These are phyloP conservation scores for Strix occidentalis DNA, from an alignment of 2,797 vertebrate genomes.

Conservation along the genomic window DNA sequence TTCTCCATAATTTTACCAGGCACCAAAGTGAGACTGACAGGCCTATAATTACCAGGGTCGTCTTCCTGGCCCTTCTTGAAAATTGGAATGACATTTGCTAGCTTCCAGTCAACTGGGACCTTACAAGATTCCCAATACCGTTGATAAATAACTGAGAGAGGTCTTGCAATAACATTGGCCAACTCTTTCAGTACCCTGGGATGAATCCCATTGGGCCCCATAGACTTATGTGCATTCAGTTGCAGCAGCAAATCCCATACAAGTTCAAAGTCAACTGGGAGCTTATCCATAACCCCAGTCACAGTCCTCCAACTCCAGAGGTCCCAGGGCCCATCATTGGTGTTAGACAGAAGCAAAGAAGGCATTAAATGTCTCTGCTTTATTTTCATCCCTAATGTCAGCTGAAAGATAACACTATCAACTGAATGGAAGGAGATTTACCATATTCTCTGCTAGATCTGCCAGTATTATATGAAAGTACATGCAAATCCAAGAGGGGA, in stretches of 20 bases:
- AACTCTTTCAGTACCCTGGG: background rate
- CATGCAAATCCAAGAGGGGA: too few species aligned
- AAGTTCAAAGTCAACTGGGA: background rate
- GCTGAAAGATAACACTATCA: too few species aligned
- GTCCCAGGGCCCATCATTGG: fast-evolving
- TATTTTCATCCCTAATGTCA: too few species aligned
- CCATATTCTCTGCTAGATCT: too few species aligned
- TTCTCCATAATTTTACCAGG: background rate
- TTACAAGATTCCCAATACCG: background rate
- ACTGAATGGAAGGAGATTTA: too few species aligned
- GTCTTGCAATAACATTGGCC: background rate
- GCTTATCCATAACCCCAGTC: background rate
- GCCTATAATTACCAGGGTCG: background rate
- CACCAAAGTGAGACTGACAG: background rate
- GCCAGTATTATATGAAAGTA: too few species aligned
- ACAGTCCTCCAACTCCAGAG: background rate
- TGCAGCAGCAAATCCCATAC: background rate
- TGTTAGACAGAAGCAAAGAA: background rate
- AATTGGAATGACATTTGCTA: background rate
- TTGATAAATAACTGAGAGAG: background rate
- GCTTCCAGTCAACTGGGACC: background rate
- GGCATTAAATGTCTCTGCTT: background rate
- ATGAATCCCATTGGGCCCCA: background rate
- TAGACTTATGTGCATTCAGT: background rate
- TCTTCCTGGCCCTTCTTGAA: background rate